phyloP scores from a whole-genome alignment of 1,140 invertebrate genomes.

The Drosophila sturtevanti region DNA sequence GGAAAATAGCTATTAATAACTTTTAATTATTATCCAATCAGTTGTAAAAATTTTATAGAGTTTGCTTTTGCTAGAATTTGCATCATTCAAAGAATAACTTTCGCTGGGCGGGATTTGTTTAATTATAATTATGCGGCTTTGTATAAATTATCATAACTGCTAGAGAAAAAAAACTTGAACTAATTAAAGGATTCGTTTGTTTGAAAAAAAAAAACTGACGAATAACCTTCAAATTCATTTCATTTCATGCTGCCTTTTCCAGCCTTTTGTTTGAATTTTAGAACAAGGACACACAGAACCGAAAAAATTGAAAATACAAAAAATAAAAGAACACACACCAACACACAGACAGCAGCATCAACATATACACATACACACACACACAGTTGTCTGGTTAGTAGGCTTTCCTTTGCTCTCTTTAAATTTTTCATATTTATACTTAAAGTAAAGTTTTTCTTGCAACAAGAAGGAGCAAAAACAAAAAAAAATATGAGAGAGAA shows the following conservation, averaged over 20 bases:
- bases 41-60: background rate
- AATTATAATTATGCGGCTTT: constrained; percentile 45
- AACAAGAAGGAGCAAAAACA: background rate
- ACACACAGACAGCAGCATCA: background rate
- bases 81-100: background rate
- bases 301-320: background rate
- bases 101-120: constrained; percentile 38
- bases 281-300: constrained; percentile 16
- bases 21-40: too few relatives aligned
- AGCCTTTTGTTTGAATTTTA: constrained; percentile 10
- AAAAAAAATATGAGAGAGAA: background rate
- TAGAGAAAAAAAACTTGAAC: background rate
- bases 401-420: constrained; percentile 63
- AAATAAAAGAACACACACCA: constrained; percentile 16
- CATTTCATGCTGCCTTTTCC: constrained; percentile 4
- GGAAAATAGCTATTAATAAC: too few relatives aligned
- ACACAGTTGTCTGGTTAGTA: constrained; percentile 26
- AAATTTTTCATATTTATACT: constrained; percentile 50
- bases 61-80: background rate
- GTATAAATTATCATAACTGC: constrained; percentile 20
- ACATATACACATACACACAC: too few relatives aligned
- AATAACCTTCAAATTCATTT: constrained; percentile 18
- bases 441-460: constrained; percentile 69
- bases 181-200: constrained; percentile 15
- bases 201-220: background rate